These are phyloP conservation scores for Camponotus fellah DNA, from an alignment of 2,888 invertebrate genomes.

Conservation along the genomic window DNA sequence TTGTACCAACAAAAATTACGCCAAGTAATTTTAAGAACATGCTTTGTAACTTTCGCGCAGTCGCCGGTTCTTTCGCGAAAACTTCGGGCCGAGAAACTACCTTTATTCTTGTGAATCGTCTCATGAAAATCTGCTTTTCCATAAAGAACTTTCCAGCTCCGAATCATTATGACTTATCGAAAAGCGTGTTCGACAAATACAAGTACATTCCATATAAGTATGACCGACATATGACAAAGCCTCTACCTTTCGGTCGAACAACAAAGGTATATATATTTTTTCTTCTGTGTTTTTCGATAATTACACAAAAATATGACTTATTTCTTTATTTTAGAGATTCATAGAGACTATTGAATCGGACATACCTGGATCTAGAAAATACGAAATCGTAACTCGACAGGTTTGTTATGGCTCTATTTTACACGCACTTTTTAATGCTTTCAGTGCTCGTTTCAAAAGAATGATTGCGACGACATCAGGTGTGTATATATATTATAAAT, in stretches of 20 bases:
- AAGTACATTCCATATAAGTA: constrained; percentile 65
- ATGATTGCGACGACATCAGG: constrained; percentile 32
- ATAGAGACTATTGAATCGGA: constrained; percentile 40
- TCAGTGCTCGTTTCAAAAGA: constrained; percentile 47
- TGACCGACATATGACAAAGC: constrained; percentile 34
- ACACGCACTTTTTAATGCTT: constrained; percentile 59
- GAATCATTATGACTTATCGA: constrained; percentile 68
- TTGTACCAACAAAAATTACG: constrained; percentile 67
- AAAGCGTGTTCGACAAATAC: constrained; percentile 68
- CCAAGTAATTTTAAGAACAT: constrained; percentile 66
- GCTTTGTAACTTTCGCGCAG: constrained; percentile 3
- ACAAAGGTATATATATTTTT: constrained; percentile 55
- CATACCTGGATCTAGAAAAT: constrained; percentile 61
- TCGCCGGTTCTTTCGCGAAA: constrained; percentile 3
- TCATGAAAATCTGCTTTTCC: constrained; percentile 27
- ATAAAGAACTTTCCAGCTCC: constrained; percentile 74
- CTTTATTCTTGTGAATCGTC: constrained; percentile 18
- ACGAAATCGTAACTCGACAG: constrained; percentile 10
- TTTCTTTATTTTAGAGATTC: constrained; percentile 48
- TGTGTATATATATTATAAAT: constrained; percentile 9
- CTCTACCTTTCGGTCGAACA: constrained; percentile 57
- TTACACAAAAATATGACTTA: background rate
- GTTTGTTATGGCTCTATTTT: constrained; percentile 53
- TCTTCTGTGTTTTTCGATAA: background rate
- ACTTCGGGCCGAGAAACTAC: constrained; percentile 3